phyloP scores from a whole-genome alignment of 2,797 vertebrate genomes.

The Zenarchopterus dispar region DNA sequence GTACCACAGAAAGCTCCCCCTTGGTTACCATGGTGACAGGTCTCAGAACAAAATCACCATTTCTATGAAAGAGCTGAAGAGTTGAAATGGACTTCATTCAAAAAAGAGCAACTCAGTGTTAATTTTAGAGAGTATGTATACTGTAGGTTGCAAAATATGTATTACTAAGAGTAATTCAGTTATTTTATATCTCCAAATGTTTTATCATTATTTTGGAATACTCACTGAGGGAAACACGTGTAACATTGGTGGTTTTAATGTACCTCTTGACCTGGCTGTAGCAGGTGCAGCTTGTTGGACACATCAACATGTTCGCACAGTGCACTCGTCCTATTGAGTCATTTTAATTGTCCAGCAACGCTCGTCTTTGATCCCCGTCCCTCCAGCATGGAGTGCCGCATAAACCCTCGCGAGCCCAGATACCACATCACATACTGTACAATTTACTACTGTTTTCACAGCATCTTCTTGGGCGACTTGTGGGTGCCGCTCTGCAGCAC shows the following conservation, averaged over 20 bases:
- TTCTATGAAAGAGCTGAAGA: background rate
- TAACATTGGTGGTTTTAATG: background rate
- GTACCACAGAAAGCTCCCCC: background rate
- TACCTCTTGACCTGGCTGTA: background rate
- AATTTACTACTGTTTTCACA: slow-evolving; percentile 61
- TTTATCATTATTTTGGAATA: too few species aligned
- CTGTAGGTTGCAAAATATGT: too few species aligned
- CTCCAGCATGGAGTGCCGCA: slow-evolving; percentile 41
- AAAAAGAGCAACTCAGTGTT: background rate
- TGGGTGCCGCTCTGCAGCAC: slow-evolving; percentile 26
- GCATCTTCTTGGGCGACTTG: slow-evolving; percentile 32
- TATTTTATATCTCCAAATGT: too few species aligned
- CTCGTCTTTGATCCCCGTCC: slow-evolving; percentile 62
- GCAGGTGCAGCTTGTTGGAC: slow-evolving; percentile 5
- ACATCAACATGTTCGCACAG: slow-evolving; percentile 25
- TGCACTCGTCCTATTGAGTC: slow-evolving; percentile 33
- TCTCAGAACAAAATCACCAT: background rate
- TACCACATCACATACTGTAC: slow-evolving; percentile 52
- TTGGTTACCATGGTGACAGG: background rate
- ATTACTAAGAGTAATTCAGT: too few species aligned
- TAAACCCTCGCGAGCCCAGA: slow-evolving; percentile 59
- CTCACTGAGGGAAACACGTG: background rate
- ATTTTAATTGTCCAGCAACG: slow-evolving; percentile 63
- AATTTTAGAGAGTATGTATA: too few species aligned
- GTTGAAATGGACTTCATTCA: background rate